Conservation (phyloP, 2,113 vertebrate species). For the Dascyllus trimaculatus region DNA sequence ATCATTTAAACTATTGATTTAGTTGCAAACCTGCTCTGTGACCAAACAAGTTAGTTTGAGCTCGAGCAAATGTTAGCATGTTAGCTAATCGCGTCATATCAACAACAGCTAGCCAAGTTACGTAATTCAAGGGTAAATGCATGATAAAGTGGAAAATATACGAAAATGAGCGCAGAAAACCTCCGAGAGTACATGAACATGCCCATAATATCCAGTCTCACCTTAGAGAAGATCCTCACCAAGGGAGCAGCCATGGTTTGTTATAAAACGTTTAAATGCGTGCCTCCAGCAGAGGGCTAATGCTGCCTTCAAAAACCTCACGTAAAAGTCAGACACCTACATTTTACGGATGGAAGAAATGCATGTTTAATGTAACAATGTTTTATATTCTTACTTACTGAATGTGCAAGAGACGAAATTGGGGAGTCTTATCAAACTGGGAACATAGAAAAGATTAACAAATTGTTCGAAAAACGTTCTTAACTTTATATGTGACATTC, state of each 20-base stretch:
- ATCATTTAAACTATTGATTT: neutral
- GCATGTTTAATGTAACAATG: no score
- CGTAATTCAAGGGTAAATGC: neutral
- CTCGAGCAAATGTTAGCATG: constrained; percentile 36
- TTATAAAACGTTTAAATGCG: constrained; percentile 58
- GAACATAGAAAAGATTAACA: no score
- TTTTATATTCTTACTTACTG: no score
- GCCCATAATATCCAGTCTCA: constrained; percentile 41
- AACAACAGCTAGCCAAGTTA: neutral
- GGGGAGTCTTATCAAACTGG: no score
- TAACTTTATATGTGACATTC: neutral
- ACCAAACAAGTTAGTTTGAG: neutral
- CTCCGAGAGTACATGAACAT: neutral
- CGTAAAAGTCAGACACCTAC: neutral
- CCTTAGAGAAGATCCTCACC: constrained; percentile 74
- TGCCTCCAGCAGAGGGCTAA: neutral
- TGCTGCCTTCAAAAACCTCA: constrained; percentile 19
- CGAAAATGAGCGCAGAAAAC: neutral
- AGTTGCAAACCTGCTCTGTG: neutral
- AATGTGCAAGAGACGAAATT: neutral
- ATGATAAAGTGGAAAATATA: fast-evolving
- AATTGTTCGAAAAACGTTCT: no score
- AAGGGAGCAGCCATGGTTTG: constrained; percentile 75
- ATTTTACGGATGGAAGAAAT: no score
- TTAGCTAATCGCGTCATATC: neutral